phyloP scores from a whole-genome alignment of 2,888 invertebrate genomes.

The Exocentrus adspersus region DNA sequence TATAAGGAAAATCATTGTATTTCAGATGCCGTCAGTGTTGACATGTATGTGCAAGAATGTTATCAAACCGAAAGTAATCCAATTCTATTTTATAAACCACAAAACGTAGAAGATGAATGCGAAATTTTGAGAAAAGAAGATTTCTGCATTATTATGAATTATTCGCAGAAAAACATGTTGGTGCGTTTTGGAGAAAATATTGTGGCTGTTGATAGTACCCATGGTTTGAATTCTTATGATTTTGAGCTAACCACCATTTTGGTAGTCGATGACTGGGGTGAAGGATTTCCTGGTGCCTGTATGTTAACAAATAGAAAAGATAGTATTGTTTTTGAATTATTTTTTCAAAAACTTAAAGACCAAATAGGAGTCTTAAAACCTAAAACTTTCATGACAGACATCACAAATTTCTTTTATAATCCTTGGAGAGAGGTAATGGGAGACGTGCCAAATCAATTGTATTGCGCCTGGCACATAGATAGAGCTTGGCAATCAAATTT shows the following conservation, averaged over 20 bases:
- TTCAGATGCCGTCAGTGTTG: conserved; percentile 20
- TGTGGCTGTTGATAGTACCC: conserved; percentile 29
- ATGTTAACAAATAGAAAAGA: conserved; percentile 23
- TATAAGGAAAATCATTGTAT: conserved; percentile 16
- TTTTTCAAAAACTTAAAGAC: conserved; percentile 19
- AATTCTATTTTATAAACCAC: conserved; percentile 29
- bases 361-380: background rate
- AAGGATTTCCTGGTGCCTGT: conserved; percentile 36
- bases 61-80: conserved; percentile 15
- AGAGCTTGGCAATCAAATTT: background rate
- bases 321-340: background rate
- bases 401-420: background rate
- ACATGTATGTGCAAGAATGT: conserved; percentile 22
- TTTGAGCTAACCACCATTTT: conserved; percentile 40
- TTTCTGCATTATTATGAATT: conserved; percentile 33
- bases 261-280: conserved; percentile 39
- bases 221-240: conserved; percentile 37
- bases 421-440: background rate
- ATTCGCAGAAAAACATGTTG: conserved; percentile 77
- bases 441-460: background rate
- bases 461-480: background rate
- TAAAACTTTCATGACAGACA: background rate
- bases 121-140: conserved; percentile 21
- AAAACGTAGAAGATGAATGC: conserved; percentile 5
- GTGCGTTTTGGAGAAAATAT: conserved; percentile 15